Evolutionary conservation across 2,797 vertebrate species (phyloP), one percentile per base, ranked within the genome.

Genomic region (Tiaroga cobitis): DNA sequence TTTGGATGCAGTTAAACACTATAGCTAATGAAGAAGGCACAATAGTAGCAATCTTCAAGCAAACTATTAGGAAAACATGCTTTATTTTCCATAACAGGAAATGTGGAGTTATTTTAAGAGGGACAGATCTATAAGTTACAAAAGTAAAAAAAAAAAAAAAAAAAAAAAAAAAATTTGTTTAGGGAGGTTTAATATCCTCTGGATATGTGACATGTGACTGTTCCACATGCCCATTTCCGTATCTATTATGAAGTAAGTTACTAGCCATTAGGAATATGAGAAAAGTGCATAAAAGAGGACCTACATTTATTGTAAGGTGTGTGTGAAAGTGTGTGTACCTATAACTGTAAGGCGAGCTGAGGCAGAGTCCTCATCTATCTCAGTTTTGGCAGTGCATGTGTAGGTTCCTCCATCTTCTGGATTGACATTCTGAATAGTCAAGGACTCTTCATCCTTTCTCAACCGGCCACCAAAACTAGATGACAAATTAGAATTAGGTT

Each of bases 341-440:
- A 97, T 93, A 61, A 99, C 97, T 0, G 95, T 98, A 91, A 99
- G 97, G 84, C 95, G 95, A 4, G 97, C 97, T 69, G 97, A 98
- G 56, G 97, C 96, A 0, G 93, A 94, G 91, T 98, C 97, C 89
- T 95, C 95, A 93, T 99, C 98, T 87, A 99, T 96, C 85, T 98
- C 97, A 0, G 98, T 97, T 92, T 93, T 96, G 37, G 95, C 97
- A 0, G 95, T 85, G 11, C 98, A 99, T 0, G 95, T 97, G 90
- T 99, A 99, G 0, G 92, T 95, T n/a, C 98, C 98, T 89, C 97
- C 96, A 82, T 99, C 97, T 37, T 95, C 95, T 87, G 98, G 96
- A 0, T 96, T 93, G 90, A 98, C 95, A 0, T 96, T 97, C 0
- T 89, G 86, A 89, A 99, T 97, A 13, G 93, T 96, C 89, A 99